Base-by-base conservation (phyloP, 2,888 invertebrate species). In the Brachylomia viminalis region DNA sequence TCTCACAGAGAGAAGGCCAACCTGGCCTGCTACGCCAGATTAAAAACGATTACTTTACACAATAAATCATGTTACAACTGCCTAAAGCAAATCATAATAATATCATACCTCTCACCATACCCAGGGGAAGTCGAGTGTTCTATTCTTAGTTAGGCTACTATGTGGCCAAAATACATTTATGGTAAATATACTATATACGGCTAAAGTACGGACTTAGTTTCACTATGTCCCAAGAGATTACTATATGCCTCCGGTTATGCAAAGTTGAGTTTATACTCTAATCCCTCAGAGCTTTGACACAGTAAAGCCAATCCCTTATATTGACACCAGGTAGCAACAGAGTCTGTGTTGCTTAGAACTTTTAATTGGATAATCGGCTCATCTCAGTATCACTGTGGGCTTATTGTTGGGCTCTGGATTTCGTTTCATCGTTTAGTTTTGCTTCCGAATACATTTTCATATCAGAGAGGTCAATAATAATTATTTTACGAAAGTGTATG, bases 131-230 rank as follows among this genome's bases (percentile, higher is more conserved):
- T 62, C 56, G 61, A 61, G n/a, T 72, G n/a, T 65, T 58, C 73
- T 72, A 66, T 72, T 72, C 64, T 80, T 69, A 83, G 69, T 66
- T 65, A 56, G 52, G 30, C 47, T n/a, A 70, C 45, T 45, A 30
- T 20, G 52, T 45, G 66, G 45, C 59, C 67, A 71, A 80, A 75
- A 70, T 73, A 75, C 72, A 59, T 79, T 61, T 75, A 77, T 56
- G 64, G 74, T 75, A 72, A 77, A 83, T 79, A 82, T 67, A 64
- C 77, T 73, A 84, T 77, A 73, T 45, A 73, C 70, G 15, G 52
- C 61, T 45, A 64, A 82, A 77, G 59, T 77, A 71, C 72, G 75
- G 86, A 75, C 65, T 75, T 75, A 86, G 85, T 85, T 85, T 64
- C 77, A 56, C 64, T 58, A 72, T 75, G 62, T 68, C 85, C 45